phyloP scores from a whole-genome alignment of 2,888 invertebrate species.

The Dasypolia templi region DNA sequence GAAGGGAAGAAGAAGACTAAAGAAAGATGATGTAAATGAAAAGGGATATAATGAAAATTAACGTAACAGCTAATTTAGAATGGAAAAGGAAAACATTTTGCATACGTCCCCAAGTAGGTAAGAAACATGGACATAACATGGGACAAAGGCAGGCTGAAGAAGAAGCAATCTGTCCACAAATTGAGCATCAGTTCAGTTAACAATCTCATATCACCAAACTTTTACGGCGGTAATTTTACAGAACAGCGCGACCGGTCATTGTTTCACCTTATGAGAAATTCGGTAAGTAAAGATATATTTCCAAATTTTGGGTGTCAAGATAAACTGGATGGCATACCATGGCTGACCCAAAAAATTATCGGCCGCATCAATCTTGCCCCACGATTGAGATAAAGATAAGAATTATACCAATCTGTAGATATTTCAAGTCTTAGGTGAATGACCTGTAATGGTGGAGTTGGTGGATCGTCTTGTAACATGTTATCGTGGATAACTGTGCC shows the following conservation, averaged over 20 bases:
- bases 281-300: neutral
- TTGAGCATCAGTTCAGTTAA: neutral
- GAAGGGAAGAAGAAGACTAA: neutral
- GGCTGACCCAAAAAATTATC: slow-evolving; percentile 52
- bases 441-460: slow-evolving; percentile 22
- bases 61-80: neutral
- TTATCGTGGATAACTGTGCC: slow-evolving; percentile 22
- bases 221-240: neutral
- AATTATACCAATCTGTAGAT: slow-evolving; percentile 38
- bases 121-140: too few relatives aligned
- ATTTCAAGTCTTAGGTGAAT: slow-evolving; percentile 34
- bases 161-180: neutral
- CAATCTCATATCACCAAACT: neutral
- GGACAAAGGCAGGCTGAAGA: neutral
- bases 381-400: slow-evolving; percentile 49
- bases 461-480: neutral
- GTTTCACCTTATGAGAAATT: neutral
- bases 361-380: slow-evolving; percentile 42
- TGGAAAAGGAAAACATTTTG: neutral
- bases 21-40: neutral
- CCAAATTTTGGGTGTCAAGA: slow-evolving; percentile 8
- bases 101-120: neutral
- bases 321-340: slow-evolving; percentile 26
- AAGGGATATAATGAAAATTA: neutral
- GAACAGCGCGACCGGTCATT: neutral